Evolutionary conservation across 35 echinoderm and acorn worm species (phyloP), one percentile per base, ranked within the genome.

Genomic region (Ptychodera flava): DNA sequence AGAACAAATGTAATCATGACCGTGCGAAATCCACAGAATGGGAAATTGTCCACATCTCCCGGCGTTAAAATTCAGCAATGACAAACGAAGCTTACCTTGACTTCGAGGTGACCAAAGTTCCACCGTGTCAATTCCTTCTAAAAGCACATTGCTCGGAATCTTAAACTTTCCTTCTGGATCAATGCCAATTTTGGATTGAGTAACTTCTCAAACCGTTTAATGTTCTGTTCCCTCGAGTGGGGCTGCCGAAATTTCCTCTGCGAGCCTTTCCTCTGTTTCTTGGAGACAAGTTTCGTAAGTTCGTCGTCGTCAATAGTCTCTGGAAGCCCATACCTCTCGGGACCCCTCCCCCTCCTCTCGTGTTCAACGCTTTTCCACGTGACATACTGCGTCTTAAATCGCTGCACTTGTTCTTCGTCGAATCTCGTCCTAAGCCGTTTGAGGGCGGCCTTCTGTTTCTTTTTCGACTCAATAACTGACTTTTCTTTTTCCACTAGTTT

Each of bases 341-440:
- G 91, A 2, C 33, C 78, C 16, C 87, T 36, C 15, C 89, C 89
- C 31, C 93, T 84, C 29, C 95, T 82, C 34, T 94, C 92, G 0
- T 78, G 79, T 88, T 98, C 95, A 0, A 98, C 95, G 32, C 95
- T 94, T 77, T 89, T 91, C 95, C 95, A 98, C 0, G 95, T 94
- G 34, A 98, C 95, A 35, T 98, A 98, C 79, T 98, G 95, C 34
- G 85, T 89, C 15, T 87, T 83, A 85, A 98, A 98, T 36, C 95
- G 80, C 85, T 91, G 91, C 22, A 98, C 95, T 84, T 98, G 95
- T 32, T 98, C 95, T 45, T 91, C 92, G 37, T 98, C 95, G 80
- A 98, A 98, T 33, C 85, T 64, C 81, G 92, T 92, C 2, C 82
- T 34, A 28, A 83, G 82, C 28, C 34, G 22, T 37, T 83, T 83